phyloP scores from a whole-genome alignment of 2,888 invertebrate species.

The Phytoseiulus persimilis region DNA sequence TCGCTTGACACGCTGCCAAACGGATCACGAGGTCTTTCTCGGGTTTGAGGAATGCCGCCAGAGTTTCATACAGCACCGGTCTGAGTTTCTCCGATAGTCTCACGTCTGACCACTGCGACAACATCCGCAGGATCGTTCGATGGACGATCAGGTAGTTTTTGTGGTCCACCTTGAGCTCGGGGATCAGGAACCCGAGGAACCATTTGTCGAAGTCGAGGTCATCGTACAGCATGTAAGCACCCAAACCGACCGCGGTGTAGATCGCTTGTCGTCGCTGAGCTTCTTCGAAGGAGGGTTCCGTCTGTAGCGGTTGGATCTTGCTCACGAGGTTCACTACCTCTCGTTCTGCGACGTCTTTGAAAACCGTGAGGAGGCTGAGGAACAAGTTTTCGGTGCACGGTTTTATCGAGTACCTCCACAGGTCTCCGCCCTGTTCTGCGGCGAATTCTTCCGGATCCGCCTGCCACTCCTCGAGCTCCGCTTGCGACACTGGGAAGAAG shows the following conservation, averaged over 20 bases:
- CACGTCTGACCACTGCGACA: conserved; percentile 63
- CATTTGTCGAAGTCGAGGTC: conserved; percentile 88
- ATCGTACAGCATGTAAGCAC: conserved; percentile 80
- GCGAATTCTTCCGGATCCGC: conserved; percentile 82
- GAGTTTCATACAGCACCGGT: conserved; percentile 64
- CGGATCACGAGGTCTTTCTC: conserved; percentile 81
- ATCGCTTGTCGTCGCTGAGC: conserved; percentile 52
- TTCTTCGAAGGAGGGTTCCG: conserved; percentile 31
- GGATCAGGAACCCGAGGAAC: conserved; percentile 71
- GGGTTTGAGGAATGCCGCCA: conserved; percentile 61
- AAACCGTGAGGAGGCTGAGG: conserved; percentile 71
- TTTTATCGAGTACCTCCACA: conserved; percentile 52
- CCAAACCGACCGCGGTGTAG: conserved; percentile 80
- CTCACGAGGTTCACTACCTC: background rate
- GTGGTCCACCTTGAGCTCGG: conserved; percentile 67
- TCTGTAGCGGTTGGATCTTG: conserved; percentile 8
- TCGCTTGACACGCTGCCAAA: conserved; percentile 58
- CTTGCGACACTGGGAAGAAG: conserved; percentile 73
- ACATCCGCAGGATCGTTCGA: conserved; percentile 72
- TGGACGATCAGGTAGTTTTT: conserved; percentile 68
- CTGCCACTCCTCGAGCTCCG: conserved; percentile 79
- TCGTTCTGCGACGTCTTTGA: conserved; percentile 58
- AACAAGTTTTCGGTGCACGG: conserved; percentile 81
- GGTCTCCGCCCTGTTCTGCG: conserved; percentile 44
- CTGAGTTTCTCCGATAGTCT: conserved; percentile 69